Percentiles rank a stretch among this genome's conserved stretches.
phyloP scores from a whole-genome alignment of 2,113 vertebrate species.

The Pholis gunnellus region DNA sequence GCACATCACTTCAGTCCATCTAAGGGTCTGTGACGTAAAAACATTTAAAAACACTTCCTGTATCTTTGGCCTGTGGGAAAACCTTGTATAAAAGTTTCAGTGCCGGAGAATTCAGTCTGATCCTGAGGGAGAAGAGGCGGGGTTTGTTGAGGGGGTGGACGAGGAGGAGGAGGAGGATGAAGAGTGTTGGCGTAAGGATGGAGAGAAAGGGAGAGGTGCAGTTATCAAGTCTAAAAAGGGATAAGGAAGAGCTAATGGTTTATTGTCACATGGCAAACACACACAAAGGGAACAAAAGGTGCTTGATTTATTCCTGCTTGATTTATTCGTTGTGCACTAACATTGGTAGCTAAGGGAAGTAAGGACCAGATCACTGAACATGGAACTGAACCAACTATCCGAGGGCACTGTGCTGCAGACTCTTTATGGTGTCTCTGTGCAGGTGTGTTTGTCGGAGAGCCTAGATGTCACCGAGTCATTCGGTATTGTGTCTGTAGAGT shows the following conservation, averaged over 20 bases:
- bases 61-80: constrained; percentile 49
- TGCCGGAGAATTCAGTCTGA: constrained; percentile 3
- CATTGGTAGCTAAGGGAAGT: constrained; percentile 43
- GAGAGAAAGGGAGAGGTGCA: not conserved
- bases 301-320: constrained; percentile 28
- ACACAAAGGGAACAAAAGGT: constrained; percentile 26
- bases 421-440: too few species aligned
- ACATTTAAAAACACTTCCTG: constrained; percentile 24
- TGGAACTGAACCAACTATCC: constrained; percentile 21
- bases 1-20: constrained; percentile 25
- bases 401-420: too few species aligned
- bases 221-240: not conserved
- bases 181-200: not conserved
- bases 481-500: too few species aligned
- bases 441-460: not conserved
- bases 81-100: constrained; percentile 30
- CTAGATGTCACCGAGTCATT: not conserved
- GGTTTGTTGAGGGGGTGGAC: not conserved
- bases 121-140: not conserved
- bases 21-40: constrained; percentile 41
- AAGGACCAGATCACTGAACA: constrained; percentile 23
- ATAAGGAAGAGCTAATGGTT: constrained; percentile 9
- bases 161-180: constrained; percentile 13
- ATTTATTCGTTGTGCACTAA: constrained; percentile 15
- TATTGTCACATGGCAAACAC: constrained; percentile 26